Evolutionary conservation across 2,113 vertebrate species (phyloP).

Genomic region (Pachypanchax playfairii): DNA sequence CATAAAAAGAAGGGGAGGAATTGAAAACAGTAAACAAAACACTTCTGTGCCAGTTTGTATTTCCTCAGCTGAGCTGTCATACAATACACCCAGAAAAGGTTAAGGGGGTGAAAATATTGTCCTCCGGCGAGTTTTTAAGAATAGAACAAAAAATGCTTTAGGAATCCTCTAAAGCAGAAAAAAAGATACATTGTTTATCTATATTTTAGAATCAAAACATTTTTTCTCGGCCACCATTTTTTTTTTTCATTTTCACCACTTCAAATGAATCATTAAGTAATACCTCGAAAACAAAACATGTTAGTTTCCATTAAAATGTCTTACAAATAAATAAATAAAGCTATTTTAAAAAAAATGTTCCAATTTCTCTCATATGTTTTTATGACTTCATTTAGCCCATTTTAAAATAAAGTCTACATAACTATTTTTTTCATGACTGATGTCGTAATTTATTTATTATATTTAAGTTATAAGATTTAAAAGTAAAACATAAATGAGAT

Average conservation of each 20-base stretch:
- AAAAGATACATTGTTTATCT: neutral
- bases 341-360: too few species aligned
- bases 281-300: too few species aligned
- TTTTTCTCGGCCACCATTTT: neutral
- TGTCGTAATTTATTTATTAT: too few species aligned
- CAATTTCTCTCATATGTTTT: too few species aligned
- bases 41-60: slow-evolving; percentile 22
- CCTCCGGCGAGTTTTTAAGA: neutral
- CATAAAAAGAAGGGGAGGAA: neutral
- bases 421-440: too few species aligned
- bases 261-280: too few species aligned
- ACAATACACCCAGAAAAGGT: neutral
- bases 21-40: slow-evolving; percentile 3
- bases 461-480: too few species aligned
- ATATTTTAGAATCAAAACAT: neutral
- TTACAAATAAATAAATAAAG: too few species aligned
- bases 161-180: neutral
- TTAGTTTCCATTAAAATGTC: too few species aligned
- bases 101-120: neutral
- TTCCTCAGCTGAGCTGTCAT: slow-evolving; percentile 40
- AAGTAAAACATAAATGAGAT: too few species aligned
- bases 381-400: too few species aligned
- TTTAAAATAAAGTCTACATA: too few species aligned
- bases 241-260: neutral
- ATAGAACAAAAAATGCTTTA: neutral